Conservation (phyloP, 2,888 invertebrate genomes). For the Xylota segnis region DNA sequence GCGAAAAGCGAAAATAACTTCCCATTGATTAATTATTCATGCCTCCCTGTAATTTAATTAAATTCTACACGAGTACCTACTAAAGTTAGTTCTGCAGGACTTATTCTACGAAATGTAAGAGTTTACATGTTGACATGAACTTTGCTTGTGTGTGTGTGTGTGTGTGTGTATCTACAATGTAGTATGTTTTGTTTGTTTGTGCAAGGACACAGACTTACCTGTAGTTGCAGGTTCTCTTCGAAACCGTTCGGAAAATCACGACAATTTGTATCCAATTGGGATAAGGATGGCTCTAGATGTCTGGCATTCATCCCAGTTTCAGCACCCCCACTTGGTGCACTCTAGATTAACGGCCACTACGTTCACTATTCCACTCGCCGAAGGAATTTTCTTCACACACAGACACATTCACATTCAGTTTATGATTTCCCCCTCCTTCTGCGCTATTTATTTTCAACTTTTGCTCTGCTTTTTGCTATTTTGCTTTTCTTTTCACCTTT, state of each 20-base stretch:
- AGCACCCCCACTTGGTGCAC: slow-evolving; percentile 74
- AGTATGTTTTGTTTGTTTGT: background rate
- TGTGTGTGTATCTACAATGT: background rate
- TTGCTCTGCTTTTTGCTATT: slow-evolving; percentile 3
- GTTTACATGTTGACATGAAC: slow-evolving; percentile 50
- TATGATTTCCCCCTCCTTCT: slow-evolving; percentile 22
- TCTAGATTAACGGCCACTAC: slow-evolving; percentile 61
- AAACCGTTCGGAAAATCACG: slow-evolving; percentile 80
- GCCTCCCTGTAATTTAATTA: slow-evolving; percentile 27
- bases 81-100: background rate
- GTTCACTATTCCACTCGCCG: slow-evolving; percentile 60
- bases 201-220: slow-evolving; percentile 77
- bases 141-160: slow-evolving; percentile 17
- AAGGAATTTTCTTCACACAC: slow-evolving; percentile 62
- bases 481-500: background rate
- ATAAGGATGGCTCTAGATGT: slow-evolving; percentile 82
- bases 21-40: slow-evolving; percentile 24
- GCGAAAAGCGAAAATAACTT: slow-evolving; percentile 3
- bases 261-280: slow-evolving; percentile 83
- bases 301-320: slow-evolving; percentile 83
- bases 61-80: slow-evolving; percentile 5
- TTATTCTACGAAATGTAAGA: slow-evolving; percentile 3
- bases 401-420: slow-evolving; percentile 72
- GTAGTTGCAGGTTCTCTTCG: slow-evolving; percentile 81
- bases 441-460: slow-evolving; percentile 13